Evolutionary conservation across 2,888 invertebrate species (phyloP).

Genomic region (Microchrysa polita): DNA sequence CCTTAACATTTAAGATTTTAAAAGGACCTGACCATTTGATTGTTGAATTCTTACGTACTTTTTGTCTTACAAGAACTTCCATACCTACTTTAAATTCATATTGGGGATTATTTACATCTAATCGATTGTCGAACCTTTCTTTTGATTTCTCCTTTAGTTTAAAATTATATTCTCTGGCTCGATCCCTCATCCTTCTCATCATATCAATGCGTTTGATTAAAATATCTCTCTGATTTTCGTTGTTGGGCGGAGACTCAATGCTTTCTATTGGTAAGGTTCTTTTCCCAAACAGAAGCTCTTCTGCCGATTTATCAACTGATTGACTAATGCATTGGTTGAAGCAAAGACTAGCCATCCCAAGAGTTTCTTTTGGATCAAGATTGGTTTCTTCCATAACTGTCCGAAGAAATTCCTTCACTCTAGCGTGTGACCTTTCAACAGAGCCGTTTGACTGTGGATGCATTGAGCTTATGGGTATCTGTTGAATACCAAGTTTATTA

Average conservation of each 20-base stretch:
- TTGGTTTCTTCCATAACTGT: background rate
- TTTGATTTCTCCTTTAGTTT: background rate
- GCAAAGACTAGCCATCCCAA: background rate
- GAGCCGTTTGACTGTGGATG: conserved; percentile 15
- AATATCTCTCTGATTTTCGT: background rate
- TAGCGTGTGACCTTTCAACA: background rate
- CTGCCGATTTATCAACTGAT: background rate
- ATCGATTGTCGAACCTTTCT: background rate
- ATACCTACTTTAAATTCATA: background rate
- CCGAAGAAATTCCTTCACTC: background rate
- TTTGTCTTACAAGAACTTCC: background rate
- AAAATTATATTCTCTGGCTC: background rate
- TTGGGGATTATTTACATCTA: background rate
- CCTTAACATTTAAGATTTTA: background rate
- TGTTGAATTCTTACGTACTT: background rate
- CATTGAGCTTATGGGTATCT: background rate
- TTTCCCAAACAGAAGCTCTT: background rate
- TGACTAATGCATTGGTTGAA: background rate
- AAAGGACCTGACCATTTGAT: background rate
- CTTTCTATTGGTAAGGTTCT: background rate
- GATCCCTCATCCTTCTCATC: background rate
- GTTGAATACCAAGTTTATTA: background rate
- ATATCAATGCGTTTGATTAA: background rate
- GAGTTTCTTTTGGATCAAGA: background rate
- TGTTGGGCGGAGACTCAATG: background rate